These are phyloP conservation scores for Erebia aethiops DNA, from an alignment of 2,888 invertebrate species.

Conservation along the genomic window DNA sequence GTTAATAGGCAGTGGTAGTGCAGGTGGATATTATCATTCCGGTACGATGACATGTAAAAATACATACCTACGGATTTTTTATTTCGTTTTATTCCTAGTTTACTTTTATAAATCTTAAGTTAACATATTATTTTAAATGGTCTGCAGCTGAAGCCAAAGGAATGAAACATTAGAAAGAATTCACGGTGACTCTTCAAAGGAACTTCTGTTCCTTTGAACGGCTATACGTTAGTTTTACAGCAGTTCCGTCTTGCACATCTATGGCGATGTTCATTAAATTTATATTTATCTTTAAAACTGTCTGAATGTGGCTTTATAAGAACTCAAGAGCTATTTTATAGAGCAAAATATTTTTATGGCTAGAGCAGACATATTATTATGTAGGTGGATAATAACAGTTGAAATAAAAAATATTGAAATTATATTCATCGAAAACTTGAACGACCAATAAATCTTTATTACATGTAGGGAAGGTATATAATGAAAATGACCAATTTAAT, in stretches of 20 bases:
- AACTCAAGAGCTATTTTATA: neutral
- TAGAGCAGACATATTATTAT: too few species aligned
- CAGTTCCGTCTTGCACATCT: slow-evolving; percentile 21
- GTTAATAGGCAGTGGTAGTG: too few species aligned
- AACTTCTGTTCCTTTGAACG: slow-evolving; percentile 18
- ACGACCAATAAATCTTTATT: too few species aligned
- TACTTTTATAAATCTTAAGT: neutral
- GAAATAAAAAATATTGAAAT: too few species aligned
- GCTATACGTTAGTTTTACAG: slow-evolving; percentile 18
- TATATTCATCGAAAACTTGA: too few species aligned
- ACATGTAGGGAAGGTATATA: too few species aligned
- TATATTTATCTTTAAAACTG: slow-evolving; percentile 10
- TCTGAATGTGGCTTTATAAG: slow-evolving; percentile 10
- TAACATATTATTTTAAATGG: neutral
- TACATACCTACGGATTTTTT: too few species aligned
- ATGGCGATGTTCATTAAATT: slow-evolving; percentile 19
- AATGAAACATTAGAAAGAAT: slow-evolving; percentile 18
- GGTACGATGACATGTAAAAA: too few species aligned
- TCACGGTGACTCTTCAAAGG: slow-evolving; percentile 19
- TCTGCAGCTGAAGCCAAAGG: slow-evolving; percentile 22
- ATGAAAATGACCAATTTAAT: too few species aligned
- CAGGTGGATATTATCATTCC: too few species aligned
- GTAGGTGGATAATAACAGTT: too few species aligned
- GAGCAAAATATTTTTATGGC: neutral
- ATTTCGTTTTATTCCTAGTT: too few species aligned